Evolutionary conservation across 2,888 invertebrate species (phyloP).

Genomic region (Cheilosia grossa): DNA sequence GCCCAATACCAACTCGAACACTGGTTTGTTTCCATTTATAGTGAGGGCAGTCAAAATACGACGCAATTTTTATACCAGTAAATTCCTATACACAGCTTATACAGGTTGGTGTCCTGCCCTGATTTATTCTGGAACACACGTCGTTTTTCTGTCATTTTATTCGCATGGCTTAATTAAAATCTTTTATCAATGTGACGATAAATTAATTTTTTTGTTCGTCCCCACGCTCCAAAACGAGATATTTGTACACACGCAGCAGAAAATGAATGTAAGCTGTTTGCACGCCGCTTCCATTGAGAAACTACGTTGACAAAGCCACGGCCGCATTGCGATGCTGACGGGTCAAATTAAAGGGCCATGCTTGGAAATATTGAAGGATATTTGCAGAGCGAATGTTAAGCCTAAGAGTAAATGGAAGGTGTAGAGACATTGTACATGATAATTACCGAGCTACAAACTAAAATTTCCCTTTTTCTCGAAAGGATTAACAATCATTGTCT

Average conservation of each 20-base stretch:
- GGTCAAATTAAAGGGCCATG: neutral
- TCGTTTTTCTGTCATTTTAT: constrained; percentile 67
- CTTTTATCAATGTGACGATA: constrained; percentile 72
- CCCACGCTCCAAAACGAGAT: constrained; percentile 28
- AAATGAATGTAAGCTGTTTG: constrained; percentile 50
- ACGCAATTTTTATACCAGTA: neutral
- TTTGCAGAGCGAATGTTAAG: too few species aligned
- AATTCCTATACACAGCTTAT: neutral
- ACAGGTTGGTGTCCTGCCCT: neutral
- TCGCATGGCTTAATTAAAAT: constrained; percentile 71
- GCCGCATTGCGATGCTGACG: constrained; percentile 1
- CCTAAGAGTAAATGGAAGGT: too few species aligned
- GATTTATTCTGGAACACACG: constrained; percentile 58
- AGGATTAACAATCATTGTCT: too few species aligned
- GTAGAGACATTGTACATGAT: too few species aligned
- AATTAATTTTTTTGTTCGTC: constrained; percentile 62
- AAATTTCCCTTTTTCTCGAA: too few species aligned
- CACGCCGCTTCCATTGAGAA: constrained; percentile 3
- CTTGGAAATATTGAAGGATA: neutral
- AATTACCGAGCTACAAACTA: too few species aligned
- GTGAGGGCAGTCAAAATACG: neutral
- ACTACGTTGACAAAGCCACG: constrained; percentile 14
- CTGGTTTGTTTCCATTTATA: neutral
- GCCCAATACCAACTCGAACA: neutral
- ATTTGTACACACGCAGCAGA: constrained; percentile 43